phyloP scores from a whole-genome alignment of 2,797 vertebrate genomes.

The Synaphobranchus kaupii region DNA sequence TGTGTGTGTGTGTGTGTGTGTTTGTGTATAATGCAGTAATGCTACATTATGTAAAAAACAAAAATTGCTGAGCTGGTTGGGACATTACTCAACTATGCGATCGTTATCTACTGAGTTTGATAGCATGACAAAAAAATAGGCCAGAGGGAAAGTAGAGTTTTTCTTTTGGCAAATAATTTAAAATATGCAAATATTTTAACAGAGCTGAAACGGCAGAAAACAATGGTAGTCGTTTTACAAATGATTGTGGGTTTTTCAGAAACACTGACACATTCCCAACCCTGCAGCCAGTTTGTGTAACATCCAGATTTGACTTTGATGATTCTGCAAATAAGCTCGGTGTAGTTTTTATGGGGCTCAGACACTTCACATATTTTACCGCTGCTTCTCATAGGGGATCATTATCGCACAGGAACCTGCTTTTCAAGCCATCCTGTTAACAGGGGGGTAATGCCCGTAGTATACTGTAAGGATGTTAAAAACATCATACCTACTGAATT shows the following conservation, averaged over 20 bases:
- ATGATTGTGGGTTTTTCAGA: not conserved
- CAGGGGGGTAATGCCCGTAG: not conserved
- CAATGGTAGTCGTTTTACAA: not conserved
- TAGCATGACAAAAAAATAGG: not conserved
- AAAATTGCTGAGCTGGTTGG: not conserved
- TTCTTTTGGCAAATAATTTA: not conserved
- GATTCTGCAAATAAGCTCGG: not conserved
- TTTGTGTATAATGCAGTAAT: no score
- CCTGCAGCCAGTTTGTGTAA: not conserved
- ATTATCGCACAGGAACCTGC: not conserved
- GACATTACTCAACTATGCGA: not conserved
- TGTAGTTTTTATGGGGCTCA: not conserved
- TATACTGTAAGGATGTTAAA: not conserved
- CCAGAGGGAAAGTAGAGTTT: not conserved
- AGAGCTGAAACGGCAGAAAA: not conserved
- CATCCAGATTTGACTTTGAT: not conserved
- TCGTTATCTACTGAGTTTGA: not conserved
- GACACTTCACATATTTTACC: not conserved
- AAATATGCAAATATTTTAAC: not conserved
- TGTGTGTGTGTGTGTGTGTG: no score
- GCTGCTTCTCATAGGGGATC: not conserved
- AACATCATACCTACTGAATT: not conserved
- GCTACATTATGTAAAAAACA: not conserved
- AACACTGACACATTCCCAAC: not conserved
- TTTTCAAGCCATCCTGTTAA: not conserved